A percentile compares a stretch with the other conserved stretches of the same genome.
Evolutionary conservation across 2,113 vertebrate genomes (phyloP).

Genomic region (Cyrtonyx montezumae): DNA sequence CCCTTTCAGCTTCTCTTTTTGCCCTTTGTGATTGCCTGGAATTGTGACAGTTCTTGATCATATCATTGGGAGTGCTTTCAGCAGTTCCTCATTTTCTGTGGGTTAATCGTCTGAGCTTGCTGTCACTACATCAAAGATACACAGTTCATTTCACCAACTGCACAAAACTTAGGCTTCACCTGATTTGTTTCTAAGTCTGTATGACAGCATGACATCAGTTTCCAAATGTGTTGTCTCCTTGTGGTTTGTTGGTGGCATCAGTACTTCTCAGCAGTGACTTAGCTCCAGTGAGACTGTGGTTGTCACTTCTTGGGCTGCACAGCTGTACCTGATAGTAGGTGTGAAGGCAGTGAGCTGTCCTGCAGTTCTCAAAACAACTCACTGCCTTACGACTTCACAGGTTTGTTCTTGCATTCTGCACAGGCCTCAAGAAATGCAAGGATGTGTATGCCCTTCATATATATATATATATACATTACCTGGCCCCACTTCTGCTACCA

Average conservation of each 20-base stretch:
- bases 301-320: background rate
- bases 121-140: background rate
- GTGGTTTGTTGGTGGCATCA: background rate
- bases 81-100: background rate
- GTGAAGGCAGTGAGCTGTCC: rapidly evolving
- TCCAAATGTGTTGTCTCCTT: rapidly evolving
- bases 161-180: background rate
- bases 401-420: background rate
- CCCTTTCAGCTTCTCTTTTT: background rate
- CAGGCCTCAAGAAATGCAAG: background rate
- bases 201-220: background rate
- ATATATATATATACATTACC: background rate
- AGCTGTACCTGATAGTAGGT: background rate
- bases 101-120: background rate
- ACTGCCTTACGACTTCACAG: background rate
- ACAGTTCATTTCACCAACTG: background rate
- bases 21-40: background rate
- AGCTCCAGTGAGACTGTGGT: background rate
- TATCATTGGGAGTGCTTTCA: background rate
- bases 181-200: background rate
- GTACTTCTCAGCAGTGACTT: background rate
- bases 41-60: background rate
- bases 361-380: background rate
- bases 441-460: background rate
- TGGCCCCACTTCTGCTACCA: background rate